Base-by-base conservation (phyloP, 2,113 vertebrate genomes). In the Crotalus helleri region DNA sequence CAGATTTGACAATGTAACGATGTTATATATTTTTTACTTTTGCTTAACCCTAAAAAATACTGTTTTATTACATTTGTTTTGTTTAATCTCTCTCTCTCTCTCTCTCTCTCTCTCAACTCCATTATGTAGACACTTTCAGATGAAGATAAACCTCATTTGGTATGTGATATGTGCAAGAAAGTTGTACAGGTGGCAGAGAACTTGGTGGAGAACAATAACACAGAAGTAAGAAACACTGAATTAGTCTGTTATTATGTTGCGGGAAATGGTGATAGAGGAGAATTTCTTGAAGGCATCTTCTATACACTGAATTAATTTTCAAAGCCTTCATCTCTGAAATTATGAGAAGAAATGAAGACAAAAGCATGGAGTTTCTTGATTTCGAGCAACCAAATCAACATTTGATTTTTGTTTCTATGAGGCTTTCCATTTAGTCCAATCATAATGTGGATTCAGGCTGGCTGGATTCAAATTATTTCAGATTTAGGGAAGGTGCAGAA, bases 151-250 rank as follows among this genome's bases (percentile, higher is more conserved):
- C 94, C 95, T 0, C 92, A 94, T 0, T 93, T 98, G 0, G 26
- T 94, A 2, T 99, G 99, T 2, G 94, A 97, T 39, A 1, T 98
- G 54, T 99, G 99, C 90, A 97, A 99, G 95, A 97, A 97, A 17
- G 96, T 98, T 1, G 97, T 99, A 96, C 97, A 97, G 93, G 69
- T 98, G 29, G 29, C 99, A 0, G 98, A 98, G 89, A 11, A 49
- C 1, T 94, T 98, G 94, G 61, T 99, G 90, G 90, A 98, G 94
- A 98, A 97, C 96, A 97, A 99, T 0, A n/a, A 61, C 33, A 98
- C 98, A 0, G 98, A 99, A 99, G 99, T 99, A 94, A 58, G 92
- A 53, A 54, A 87, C 51, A 10, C 2, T 53, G 26, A 53, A 87
- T 53, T 26, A 15, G 44, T 44, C 19, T 39, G 17, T 57, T 44